These are phyloP conservation scores for Marmota monax DNA, from an alignment of 2,113 vertebrate species.

Conservation along the genomic window DNA sequence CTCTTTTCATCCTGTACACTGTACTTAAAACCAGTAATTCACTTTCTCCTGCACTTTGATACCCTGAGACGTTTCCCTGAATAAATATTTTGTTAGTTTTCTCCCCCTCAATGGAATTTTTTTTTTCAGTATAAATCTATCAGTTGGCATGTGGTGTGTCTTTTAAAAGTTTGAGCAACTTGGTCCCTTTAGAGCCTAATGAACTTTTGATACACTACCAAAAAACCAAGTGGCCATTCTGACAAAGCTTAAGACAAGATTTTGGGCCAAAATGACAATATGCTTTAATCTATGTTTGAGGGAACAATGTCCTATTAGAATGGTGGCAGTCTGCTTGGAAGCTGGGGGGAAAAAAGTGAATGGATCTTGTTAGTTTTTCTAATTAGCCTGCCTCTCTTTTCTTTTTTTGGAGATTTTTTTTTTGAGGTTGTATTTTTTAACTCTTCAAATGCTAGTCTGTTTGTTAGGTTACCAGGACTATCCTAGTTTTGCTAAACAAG, in stretches of 20 bases:
- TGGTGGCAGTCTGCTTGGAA: background rate
- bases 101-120: background rate
- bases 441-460: background rate
- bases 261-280: background rate
- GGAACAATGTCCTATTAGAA: background rate
- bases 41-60: slow-evolving; percentile 10
- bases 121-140: slow-evolving; percentile 1
- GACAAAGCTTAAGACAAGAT: slow-evolving; percentile 14
- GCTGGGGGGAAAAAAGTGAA: background rate
- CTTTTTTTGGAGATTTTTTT: background rate
- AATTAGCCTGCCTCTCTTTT: background rate
- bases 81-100: slow-evolving; percentile 1
- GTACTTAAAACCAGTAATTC: background rate
- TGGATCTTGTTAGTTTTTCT: background rate
- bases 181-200: background rate
- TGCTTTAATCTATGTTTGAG: slow-evolving; percentile 41
- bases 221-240: background rate
- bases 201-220: background rate
- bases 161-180: slow-evolving; percentile 37
- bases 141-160: background rate
- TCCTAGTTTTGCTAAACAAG: background rate
- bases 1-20: background rate
- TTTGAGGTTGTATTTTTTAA: background rate
- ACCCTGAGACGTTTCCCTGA: background rate
- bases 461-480: background rate